These are phyloP conservation scores for Aspidiotus rigidus DNA, from an alignment of 2,888 invertebrate genomes.

Conservation along the genomic window DNA sequence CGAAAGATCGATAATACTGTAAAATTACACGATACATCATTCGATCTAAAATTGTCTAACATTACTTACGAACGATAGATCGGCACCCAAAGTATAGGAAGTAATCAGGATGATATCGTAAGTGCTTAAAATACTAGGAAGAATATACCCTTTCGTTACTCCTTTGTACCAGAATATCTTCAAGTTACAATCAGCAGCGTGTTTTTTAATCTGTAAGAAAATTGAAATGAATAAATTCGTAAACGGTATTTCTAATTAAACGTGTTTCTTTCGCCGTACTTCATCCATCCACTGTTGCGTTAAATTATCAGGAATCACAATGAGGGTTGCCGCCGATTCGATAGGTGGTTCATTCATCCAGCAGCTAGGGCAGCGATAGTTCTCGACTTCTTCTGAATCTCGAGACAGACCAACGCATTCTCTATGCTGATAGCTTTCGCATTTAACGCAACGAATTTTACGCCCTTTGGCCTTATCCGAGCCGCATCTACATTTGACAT, in stretches of 20 bases:
- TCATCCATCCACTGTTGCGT: constrained; percentile 64
- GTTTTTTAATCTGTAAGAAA: constrained; percentile 47
- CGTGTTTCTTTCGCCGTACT: constrained; percentile 35
- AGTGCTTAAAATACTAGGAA: constrained; percentile 53
- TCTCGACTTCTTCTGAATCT: constrained; percentile 40
- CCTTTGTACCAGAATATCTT: constrained; percentile 51
- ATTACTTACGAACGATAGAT: constrained; percentile 33
- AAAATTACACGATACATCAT: constrained; percentile 13
- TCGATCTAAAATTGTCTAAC: neutral
- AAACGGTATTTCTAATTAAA: neutral
- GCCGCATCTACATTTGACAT: constrained; percentile 22
- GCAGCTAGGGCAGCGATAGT: constrained; percentile 59
- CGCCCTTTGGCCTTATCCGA: constrained; percentile 19
- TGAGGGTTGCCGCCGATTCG: constrained; percentile 56
- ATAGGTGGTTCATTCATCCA: constrained; percentile 48
- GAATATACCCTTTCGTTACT: constrained; percentile 50
- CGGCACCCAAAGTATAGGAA: constrained; percentile 47
- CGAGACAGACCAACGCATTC: constrained; percentile 51
- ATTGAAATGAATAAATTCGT: neutral
- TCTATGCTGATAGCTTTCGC: constrained; percentile 54
- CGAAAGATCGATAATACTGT: neutral
- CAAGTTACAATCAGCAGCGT: constrained; percentile 46
- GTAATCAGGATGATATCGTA: constrained; percentile 66
- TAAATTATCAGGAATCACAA: constrained; percentile 60
- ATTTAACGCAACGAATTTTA: constrained; percentile 46